Conservation (phyloP, 2,797 vertebrate genomes). For the Limnodromus scolopaceus region DNA sequence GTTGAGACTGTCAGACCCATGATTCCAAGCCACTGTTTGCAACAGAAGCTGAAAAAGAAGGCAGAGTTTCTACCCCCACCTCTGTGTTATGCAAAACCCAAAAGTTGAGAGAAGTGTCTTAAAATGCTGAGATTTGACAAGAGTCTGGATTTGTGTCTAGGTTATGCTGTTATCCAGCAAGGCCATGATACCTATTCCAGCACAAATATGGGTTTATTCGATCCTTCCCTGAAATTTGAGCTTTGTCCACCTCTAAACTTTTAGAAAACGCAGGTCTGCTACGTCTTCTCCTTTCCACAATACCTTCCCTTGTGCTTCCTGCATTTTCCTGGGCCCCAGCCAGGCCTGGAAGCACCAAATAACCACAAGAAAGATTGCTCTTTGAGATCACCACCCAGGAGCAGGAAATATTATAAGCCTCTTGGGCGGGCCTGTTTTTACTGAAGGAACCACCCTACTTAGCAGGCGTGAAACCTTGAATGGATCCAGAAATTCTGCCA, state of each 20-base stretch:
- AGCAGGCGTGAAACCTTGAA: neutral
- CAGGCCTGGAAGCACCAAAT: conserved; percentile 28
- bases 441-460: neutral
- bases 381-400: conserved; percentile 54
- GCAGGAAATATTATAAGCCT: neutral
- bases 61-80: neutral
- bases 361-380: conserved; percentile 36
- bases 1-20: neutral
- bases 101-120: neutral
- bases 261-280: neutral
- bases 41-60: neutral
- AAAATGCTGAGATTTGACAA: neutral
- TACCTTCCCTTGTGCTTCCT: neutral
- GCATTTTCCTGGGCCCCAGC: conserved; percentile 10
- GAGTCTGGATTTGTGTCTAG: neutral
- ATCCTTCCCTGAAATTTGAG: neutral
- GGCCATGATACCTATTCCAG: neutral
- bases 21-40: neutral
- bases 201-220: neutral
- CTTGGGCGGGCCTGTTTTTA: conserved; percentile 10
- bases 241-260: neutral
- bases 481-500: neutral
- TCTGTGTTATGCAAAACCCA: neutral
- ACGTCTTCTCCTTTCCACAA: neutral
- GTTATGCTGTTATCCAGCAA: neutral